phyloP scores from a whole-genome alignment of 2,888 invertebrate species.

The Ophion ventricosus region DNA sequence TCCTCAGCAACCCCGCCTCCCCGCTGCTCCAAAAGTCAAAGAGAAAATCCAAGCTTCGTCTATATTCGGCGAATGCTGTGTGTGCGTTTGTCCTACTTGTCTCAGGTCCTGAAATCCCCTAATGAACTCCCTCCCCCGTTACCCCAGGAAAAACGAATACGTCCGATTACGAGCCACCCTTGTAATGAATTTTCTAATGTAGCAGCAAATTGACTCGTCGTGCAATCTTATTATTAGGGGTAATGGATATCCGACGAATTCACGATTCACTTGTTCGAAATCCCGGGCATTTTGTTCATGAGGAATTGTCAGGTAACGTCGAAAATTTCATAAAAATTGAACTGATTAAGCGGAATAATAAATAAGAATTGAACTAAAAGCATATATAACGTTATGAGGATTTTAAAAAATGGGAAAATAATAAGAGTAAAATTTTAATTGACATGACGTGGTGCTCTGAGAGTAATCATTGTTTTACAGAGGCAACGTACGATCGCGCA shows the following conservation, averaged over 20 bases:
- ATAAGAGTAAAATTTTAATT: too few species aligned
- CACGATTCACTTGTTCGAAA: neutral
- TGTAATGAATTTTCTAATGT: neutral
- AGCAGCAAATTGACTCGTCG: neutral
- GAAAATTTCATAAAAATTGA: too few species aligned
- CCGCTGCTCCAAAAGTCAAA: constrained; percentile 14
- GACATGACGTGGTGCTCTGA: too few species aligned
- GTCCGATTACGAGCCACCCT: neutral
- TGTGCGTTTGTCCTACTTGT: constrained; percentile 22
- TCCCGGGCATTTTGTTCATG: too few species aligned
- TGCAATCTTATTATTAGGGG: neutral
- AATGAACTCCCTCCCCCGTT: constrained; percentile 7
- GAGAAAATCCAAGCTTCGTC: constrained; percentile 34
- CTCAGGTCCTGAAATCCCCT: constrained; percentile 9
- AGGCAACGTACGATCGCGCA: too few species aligned
- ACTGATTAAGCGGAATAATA: too few species aligned
- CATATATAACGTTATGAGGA: too few species aligned
- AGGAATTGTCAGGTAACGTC: too few species aligned
- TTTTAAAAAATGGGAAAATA: too few species aligned
- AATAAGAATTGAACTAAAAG: too few species aligned
- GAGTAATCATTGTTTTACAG: too few species aligned
- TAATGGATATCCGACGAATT: neutral
- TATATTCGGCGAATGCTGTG: constrained; percentile 6
- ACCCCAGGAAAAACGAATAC: neutral
- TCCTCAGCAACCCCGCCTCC: neutral